Base-by-base conservation (phyloP, 2,113 vertebrate genomes). In the Callionymus lyra region DNA sequence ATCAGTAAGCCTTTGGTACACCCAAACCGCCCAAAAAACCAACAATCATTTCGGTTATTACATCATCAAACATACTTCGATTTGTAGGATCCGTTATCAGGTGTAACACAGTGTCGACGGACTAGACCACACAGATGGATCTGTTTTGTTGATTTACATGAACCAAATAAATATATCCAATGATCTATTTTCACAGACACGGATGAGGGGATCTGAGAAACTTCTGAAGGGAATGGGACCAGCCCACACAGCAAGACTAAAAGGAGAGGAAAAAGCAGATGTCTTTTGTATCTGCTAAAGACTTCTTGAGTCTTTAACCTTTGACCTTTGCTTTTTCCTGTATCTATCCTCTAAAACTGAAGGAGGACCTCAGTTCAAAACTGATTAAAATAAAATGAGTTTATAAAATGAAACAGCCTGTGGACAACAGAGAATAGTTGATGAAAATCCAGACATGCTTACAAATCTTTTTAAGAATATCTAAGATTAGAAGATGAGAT, bases 271-370 rank as follows among this genome's bases (percentile, higher is more conserved):
- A 47, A 8, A 38, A 42, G 61, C 33, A 52, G 34, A 59, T 58
- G 44, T 50, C 45, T 64, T 16, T 47, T 52, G 36, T 51, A 3
- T 32, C 6, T 53, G 44, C 60, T 56, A 54, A 38, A 18, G 38
- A 53, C 52, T 62, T 64, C 49, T 58, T 66, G 31, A 17, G 49
- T 65, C 32, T 41, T 63, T 42, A 58, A 33, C 58, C 61, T 18
- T 16, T 55, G 62, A 66, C 3, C 53, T 53, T 53, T 58, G 47
- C 59, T 12, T 55, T 47, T 56, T 41, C 51, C 68, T 51, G 55
- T 61, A 45, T 46, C 47, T 35, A 48, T 37, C 59, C 38, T 56
- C 1, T 45, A 16, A 21, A 47, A 53, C 14, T 32, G 17, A 31
- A 65, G 11, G 14, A 34, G 39, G 45, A 44, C 38, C 32, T 35